A percentile compares a stretch with the other conserved stretches of the same genome.
These are phyloP conservation scores for Amia ocellicauda DNA, from an alignment of 2,113 vertebrate species.

Conservation along the genomic window DNA sequence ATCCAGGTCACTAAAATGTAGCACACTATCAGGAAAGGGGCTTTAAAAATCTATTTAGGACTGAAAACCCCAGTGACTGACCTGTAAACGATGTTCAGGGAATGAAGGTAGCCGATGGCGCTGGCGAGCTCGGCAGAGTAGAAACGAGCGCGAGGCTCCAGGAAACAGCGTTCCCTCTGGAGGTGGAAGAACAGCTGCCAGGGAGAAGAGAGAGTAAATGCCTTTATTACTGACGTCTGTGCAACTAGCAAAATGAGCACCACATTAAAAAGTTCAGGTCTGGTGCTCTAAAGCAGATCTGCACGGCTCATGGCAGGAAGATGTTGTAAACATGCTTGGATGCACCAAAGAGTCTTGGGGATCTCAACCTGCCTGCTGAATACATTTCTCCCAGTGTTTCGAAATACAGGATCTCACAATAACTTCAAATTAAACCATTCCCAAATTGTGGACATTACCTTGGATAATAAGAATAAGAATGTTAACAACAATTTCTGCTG, in stretches of 20 bases:
- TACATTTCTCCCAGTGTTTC: not conserved
- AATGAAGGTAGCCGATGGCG: slow-evolving; percentile 93
- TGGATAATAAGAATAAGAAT: no score
- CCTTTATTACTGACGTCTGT: no score
- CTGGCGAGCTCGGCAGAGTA: slow-evolving; percentile 90
- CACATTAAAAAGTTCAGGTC: no score
- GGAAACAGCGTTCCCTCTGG: slow-evolving; percentile 88
- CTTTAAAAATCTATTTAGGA: not conserved
- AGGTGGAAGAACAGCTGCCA: slow-evolving; percentile 92
- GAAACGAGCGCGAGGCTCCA: slow-evolving; percentile 88
- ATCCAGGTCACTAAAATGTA: no score
- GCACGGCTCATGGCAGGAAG: no score
- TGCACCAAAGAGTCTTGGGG: no score
- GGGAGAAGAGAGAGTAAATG: slow-evolving; percentile 9
- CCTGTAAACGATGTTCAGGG: slow-evolving; percentile 96
- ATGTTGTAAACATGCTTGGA: no score
- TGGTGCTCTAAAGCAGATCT: not conserved
- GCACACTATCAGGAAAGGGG: no score
- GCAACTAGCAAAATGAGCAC: not conserved
- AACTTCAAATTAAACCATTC: no score
- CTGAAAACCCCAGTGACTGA: slow-evolving; percentile 39
- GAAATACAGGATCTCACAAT: not conserved
- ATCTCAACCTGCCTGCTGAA: not conserved
- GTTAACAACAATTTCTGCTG: no score
- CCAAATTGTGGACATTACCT: no score